Percentiles rank a stretch among this genome's conserved stretches.
These are phyloP conservation scores for Lytechinus pictus DNA, from an alignment of 35 echinoderm and acorn worm species.

Conservation along the genomic window DNA sequence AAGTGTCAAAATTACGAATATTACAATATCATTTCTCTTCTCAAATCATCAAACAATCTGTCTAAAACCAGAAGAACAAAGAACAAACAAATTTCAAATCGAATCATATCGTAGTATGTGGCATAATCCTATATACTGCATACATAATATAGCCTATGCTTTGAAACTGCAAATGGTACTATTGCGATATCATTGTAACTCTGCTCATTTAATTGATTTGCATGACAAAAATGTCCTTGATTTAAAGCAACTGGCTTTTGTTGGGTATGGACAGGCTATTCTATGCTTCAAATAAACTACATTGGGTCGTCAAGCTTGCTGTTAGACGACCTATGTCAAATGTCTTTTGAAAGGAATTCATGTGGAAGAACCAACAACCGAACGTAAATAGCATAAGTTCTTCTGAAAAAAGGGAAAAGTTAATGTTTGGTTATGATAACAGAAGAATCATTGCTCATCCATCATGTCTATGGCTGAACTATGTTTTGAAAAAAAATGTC, in stretches of 20 bases:
- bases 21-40: no score
- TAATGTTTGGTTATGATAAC: no score
- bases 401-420: background rate
- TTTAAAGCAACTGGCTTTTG: conserved; percentile 3
- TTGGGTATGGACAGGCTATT: background rate
- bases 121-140: background rate
- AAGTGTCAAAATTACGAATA: no score
- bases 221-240: conserved; percentile 34
- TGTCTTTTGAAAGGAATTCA: background rate
- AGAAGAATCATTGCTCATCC: no score
- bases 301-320: background rate
- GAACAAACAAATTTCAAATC: background rate
- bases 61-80: background rate
- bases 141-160: background rate
- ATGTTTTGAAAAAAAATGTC: background rate
- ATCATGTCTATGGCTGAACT: background rate
- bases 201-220: conserved; percentile 51
- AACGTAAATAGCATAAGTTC: background rate
- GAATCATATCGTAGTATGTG: background rate
- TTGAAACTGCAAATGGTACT: background rate
- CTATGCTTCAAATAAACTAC: background rate
- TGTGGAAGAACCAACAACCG: conserved; percentile 7
- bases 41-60: no score
- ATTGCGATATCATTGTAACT: conserved; percentile 29
- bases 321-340: background rate